A percentile compares a stretch with the other conserved stretches of the same genome.
Conservation (phyloP, 1,140 invertebrate species). For the Pseudomyrmex dendroicus region DNA sequence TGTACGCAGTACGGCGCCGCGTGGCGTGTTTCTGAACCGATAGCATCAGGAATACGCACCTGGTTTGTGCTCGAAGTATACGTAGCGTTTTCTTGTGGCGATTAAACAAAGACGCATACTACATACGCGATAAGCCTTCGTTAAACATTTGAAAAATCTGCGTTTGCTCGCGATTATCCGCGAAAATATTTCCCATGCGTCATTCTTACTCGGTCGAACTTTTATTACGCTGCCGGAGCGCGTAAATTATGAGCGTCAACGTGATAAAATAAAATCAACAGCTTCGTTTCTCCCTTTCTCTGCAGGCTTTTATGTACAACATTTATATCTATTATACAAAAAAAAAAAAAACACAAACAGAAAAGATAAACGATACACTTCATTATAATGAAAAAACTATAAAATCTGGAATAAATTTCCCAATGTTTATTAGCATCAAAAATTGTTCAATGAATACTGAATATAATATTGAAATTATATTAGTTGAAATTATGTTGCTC, state of each 20-base stretch:
- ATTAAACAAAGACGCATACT: constrained; percentile 71
- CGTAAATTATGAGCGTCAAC: constrained; percentile 1
- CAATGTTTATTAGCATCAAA: background rate
- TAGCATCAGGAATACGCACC: constrained; percentile 72
- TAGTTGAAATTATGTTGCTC: background rate
- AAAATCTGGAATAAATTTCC: background rate
- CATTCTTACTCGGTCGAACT: constrained; percentile 9
- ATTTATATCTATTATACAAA: too few species aligned
- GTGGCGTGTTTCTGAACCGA: constrained; percentile 70
- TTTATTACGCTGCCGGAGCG: background rate
- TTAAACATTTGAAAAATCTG: constrained; percentile 65
- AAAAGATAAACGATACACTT: too few species aligned
- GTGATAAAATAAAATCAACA: background rate
- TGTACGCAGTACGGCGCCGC: constrained; percentile 71
- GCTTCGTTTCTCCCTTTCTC: background rate
- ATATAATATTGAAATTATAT: background rate
- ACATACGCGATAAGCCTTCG: constrained; percentile 62
- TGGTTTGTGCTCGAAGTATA: constrained; percentile 58
- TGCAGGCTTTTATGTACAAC: background rate
- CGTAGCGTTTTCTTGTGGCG: constrained; percentile 55
- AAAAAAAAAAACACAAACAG: too few species aligned
- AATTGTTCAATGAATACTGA: background rate
- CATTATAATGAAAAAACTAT: background rate
- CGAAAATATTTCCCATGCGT: constrained; percentile 38
- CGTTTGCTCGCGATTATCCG: constrained; percentile 60